phyloP scores from a whole-genome alignment of 2,113 vertebrate genomes.

The Oryzias melastigma region DNA sequence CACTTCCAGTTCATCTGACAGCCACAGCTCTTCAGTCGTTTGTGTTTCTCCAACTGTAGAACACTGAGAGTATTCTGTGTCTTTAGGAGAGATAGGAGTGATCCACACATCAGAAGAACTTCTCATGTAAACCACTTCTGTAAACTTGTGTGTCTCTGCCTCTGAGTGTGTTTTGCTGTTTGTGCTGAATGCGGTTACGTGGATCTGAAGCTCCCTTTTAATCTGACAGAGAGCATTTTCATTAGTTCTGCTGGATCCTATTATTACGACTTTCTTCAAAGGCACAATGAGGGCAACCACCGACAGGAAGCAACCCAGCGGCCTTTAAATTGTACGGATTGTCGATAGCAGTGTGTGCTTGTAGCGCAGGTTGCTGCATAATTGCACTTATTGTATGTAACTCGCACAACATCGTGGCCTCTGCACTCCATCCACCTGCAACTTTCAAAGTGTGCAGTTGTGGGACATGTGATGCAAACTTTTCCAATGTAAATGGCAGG shows the following conservation, averaged over 20 bases:
- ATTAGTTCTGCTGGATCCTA: conserved; percentile 79
- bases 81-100: conserved; percentile 57
- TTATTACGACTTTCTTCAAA: conserved; percentile 78
- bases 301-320: conserved; percentile 74
- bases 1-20: conserved; percentile 1
- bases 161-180: conserved; percentile 55
- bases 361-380: conserved; percentile 35
- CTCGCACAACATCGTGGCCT: conserved; percentile 20
- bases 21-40: conserved; percentile 14
- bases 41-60: conserved; percentile 14
- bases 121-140: conserved; percentile 75
- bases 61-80: conserved; percentile 48
- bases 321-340: conserved; percentile 53
- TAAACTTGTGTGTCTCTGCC: conserved; percentile 43
- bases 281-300: conserved; percentile 77
- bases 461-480: conserved; percentile 60
- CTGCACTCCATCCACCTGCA: conserved; percentile 19
- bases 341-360: conserved; percentile 43
- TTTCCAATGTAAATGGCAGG: conserved; percentile 63
- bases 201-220: conserved; percentile 76
- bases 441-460: conserved; percentile 19
- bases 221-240: conserved; percentile 78
- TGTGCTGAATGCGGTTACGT: conserved; percentile 66
- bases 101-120: conserved; percentile 69
- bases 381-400: conserved; percentile 23